Percentiles rank a stretch among this genome's conserved stretches.
These are phyloP conservation scores for Neoarius graeffei DNA, from an alignment of 2,113 vertebrate species.

Conservation along the genomic window DNA sequence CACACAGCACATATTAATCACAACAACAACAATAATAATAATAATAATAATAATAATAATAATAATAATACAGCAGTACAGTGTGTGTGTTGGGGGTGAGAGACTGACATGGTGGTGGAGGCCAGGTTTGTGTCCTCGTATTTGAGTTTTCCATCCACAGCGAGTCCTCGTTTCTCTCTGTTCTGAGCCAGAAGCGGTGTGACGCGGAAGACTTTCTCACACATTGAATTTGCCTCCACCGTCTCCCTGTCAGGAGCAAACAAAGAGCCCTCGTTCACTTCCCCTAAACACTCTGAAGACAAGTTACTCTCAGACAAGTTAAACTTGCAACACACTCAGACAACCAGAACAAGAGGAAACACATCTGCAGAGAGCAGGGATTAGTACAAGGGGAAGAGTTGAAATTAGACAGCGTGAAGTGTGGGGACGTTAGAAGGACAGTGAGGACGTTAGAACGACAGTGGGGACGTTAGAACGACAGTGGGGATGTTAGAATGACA, in stretches of 20 bases:
- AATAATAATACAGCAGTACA: neutral
- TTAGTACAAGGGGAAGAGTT: neutral
- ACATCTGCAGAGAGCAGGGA: neutral
- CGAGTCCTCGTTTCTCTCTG: slow-evolving; percentile 82
- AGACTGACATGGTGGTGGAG: slow-evolving; percentile 82
- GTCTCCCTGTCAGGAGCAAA: slow-evolving; percentile 74
- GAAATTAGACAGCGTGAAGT: neutral
- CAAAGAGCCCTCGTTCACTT: neutral
- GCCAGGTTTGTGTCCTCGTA: slow-evolving; percentile 92
- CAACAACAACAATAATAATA: neutral
- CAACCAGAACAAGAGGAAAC: neutral
- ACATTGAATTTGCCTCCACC: slow-evolving; percentile 74
- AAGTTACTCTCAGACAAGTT: neutral
- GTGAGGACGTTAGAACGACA: too few species aligned
- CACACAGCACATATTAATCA: neutral
- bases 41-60: neutral
- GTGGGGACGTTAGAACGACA: too few species aligned
- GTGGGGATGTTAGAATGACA: too few species aligned
- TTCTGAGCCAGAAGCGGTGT: slow-evolving; percentile 75
- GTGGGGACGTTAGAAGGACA: too few species aligned
- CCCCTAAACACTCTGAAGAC: neutral
- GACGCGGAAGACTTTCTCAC: slow-evolving; percentile 75
- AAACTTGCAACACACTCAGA: neutral
- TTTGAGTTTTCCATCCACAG: slow-evolving; percentile 88
- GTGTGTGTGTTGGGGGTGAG: neutral